A percentile compares a stretch with the other conserved stretches of the same genome.
Evolutionary conservation across 1,140 invertebrate genomes (phyloP).

Genomic region (Arion vulgaris): DNA sequence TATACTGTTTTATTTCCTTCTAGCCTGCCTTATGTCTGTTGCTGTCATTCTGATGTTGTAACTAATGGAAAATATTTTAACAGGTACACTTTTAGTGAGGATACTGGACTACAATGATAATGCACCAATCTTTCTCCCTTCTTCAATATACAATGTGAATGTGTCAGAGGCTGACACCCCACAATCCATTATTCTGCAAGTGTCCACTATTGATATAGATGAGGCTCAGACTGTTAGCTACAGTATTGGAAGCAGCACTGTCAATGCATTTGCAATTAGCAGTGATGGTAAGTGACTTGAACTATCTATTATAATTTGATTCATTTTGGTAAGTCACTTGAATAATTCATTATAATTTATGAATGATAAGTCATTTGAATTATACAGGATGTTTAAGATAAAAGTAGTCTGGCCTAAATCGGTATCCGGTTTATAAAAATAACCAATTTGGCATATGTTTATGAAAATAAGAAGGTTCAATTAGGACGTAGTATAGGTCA

Average conservation of each 20-base stretch:
- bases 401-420: too few relatives aligned
- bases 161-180: slow-evolving; percentile 51
- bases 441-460: too few relatives aligned
- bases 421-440: too few relatives aligned
- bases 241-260: slow-evolving; percentile 39
- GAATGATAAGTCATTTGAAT: too few relatives aligned
- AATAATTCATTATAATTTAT: too few relatives aligned
- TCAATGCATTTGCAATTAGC: slow-evolving; percentile 38
- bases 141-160: slow-evolving; percentile 48
- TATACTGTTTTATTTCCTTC: too few relatives aligned
- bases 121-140: slow-evolving; percentile 50
- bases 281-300: slow-evolving; percentile 26
- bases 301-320: too few relatives aligned
- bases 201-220: slow-evolving; percentile 53
- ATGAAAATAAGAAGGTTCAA: too few relatives aligned
- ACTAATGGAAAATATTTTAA: neutral
- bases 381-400: too few relatives aligned
- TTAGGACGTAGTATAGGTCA: too few relatives aligned
- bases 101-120: slow-evolving; percentile 61
- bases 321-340: too few relatives aligned
- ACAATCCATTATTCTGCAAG: slow-evolving; percentile 47
- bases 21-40: too few relatives aligned
- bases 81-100: slow-evolving; percentile 54
- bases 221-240: slow-evolving; percentile 52
- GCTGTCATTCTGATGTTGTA: neutral